Conservation (phyloP, 2,113 vertebrate species). For the Pycnonotus jocosus region DNA sequence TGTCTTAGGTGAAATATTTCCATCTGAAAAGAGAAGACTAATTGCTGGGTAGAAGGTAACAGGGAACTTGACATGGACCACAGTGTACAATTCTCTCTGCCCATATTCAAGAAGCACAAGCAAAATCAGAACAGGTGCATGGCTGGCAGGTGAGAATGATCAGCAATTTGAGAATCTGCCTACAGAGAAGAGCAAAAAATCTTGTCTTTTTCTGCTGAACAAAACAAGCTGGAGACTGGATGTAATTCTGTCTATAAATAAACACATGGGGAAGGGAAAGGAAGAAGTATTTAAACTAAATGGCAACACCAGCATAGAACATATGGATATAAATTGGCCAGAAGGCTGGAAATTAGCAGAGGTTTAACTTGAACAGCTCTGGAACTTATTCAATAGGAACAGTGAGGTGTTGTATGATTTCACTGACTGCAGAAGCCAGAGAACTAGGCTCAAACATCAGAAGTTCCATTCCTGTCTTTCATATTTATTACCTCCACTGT, state of each 20-base stretch:
- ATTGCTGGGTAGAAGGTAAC: neutral
- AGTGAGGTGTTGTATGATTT: rapidly evolving
- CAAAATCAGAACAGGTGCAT: neutral
- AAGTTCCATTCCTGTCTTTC: neutral
- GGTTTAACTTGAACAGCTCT: neutral
- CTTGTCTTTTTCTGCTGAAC: neutral
- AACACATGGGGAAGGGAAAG: neutral
- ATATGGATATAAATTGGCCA: neutral
- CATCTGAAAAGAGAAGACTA: neutral
- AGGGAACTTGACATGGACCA: neutral
- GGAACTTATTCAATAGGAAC: neutral
- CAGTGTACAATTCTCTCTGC: neutral
- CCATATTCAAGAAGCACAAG: neutral
- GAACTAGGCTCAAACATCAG: neutral
- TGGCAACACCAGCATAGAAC: neutral
- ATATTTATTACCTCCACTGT: neutral
- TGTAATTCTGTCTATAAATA: neutral
- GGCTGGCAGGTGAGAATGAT: neutral
- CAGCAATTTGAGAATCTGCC: neutral
- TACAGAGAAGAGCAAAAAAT: neutral
- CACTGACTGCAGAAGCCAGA: neutral
- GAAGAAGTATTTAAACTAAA: neutral
- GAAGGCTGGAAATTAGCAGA: neutral
- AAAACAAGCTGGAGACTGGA: neutral
- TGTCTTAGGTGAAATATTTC: neutral